These are phyloP conservation scores for Taeniopygia guttata DNA, from an alignment of 2,797 vertebrate species.

Conservation along the genomic window DNA sequence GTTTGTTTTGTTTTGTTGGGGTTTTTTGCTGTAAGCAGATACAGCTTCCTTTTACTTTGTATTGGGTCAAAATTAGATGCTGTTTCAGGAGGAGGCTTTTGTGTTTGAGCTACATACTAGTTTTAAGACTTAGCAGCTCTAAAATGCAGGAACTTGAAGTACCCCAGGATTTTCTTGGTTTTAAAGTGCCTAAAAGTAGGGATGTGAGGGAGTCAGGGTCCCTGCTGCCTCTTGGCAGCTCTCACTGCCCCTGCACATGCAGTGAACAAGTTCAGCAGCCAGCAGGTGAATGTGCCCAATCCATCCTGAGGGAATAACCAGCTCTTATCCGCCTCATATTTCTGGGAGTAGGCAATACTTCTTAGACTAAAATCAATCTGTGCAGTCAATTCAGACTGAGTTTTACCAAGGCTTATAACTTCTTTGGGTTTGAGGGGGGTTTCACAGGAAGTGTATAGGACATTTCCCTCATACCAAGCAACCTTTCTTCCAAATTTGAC, in stretches of 20 bases:
- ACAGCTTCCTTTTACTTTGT: not conserved
- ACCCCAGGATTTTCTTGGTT: not conserved
- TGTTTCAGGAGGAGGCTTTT: not conserved
- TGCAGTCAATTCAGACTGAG: not conserved
- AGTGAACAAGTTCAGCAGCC: not conserved
- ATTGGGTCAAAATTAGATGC: not conserved
- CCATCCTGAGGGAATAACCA: not conserved
- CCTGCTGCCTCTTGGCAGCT: not conserved
- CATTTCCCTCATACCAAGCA: not conserved
- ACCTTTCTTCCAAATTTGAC: not conserved
- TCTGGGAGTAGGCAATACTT: not conserved
- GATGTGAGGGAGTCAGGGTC: not conserved
- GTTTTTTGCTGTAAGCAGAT: not conserved
- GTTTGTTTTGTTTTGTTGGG: not conserved
- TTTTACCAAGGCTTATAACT: not conserved
- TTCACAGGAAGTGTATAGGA: rapidly evolving
- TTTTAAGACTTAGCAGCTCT: not conserved
- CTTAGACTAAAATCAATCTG: rapidly evolving
- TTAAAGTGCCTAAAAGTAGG: not conserved
- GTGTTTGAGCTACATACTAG: not conserved
- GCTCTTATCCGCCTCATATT: not conserved
- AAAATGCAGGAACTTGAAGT: not conserved
- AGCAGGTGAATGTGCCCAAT: not conserved
- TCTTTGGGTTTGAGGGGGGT: not conserved
- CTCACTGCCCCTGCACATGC: not conserved